A percentile compares a stretch with the other conserved stretches of the same genome.
Evolutionary conservation across 2,797 vertebrate genomes (phyloP).

Genomic region (Diceros bicornis): DNA sequence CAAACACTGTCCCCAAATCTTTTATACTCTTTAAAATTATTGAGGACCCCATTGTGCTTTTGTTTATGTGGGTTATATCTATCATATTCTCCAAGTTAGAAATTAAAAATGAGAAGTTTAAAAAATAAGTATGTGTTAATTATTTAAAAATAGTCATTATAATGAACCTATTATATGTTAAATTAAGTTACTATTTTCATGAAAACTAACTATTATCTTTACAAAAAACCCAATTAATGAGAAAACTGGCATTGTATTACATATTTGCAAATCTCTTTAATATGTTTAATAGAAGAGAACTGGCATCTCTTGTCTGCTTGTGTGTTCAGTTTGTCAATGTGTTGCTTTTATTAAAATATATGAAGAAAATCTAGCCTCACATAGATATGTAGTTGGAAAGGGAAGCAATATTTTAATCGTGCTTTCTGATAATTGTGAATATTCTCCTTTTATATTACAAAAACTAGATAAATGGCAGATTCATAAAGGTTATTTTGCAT

Average conservation of each 20-base stretch:
- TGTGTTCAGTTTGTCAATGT: not conserved
- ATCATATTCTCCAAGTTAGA: not conserved
- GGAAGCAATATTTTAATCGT: not conserved
- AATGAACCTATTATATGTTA: not conserved
- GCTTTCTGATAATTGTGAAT: not conserved
- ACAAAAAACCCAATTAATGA: not conserved
- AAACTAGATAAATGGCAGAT: not conserved
- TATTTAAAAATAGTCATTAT: not conserved
- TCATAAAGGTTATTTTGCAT: not conserved
- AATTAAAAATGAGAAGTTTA: not conserved
- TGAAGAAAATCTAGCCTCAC: not conserved
- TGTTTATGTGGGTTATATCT: not conserved
- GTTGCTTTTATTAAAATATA: not conserved
- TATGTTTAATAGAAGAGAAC: not conserved
- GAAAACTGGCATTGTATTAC: not conserved
- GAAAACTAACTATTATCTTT: not conserved
- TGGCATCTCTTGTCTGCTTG: not conserved
- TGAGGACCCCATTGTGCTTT: not conserved
- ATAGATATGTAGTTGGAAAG: not conserved
- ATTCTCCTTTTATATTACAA: not conserved
- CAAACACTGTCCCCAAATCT: not conserved
- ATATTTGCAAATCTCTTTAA: not conserved
- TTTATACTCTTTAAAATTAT: not conserved
- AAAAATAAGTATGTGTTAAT: not conserved
- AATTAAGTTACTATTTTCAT: not conserved